phyloP scores from a whole-genome alignment of 2,888 invertebrate genomes.

The Trissonchulus latispiculum region DNA sequence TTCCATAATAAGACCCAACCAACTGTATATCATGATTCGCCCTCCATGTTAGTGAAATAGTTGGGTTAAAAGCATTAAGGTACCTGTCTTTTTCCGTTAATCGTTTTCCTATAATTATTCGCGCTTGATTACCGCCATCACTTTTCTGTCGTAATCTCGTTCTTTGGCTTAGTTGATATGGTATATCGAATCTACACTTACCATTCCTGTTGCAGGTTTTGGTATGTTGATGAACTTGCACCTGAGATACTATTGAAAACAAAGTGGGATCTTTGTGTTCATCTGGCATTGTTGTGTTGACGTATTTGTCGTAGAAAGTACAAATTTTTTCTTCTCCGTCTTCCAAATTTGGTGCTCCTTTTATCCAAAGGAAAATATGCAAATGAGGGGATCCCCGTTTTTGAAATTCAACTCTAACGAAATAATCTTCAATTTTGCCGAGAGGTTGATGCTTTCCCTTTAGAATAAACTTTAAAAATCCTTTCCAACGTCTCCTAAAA shows the following conservation, averaged over 20 bases:
- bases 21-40: constrained; percentile 7
- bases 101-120: neutral
- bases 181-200: constrained; percentile 4
- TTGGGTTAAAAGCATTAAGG: neutral
- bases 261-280: neutral
- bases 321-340: constrained; percentile 7
- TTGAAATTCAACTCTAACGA: constrained; percentile 11
- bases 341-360: neutral
- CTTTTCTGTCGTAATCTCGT: neutral
- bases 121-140: constrained; percentile 7
- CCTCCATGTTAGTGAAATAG: neutral
- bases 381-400: constrained; percentile 8
- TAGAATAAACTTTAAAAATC: neutral
- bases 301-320: neutral
- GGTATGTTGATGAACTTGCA: constrained; percentile 1
- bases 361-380: neutral
- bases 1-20: neutral
- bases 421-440: neutral
- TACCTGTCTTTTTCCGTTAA: neutral
- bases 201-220: neutral
- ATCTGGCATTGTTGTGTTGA: constrained; percentile 5
- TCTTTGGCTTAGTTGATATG: neutral
- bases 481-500: constrained; percentile 6
- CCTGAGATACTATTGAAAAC: neutral
- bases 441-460: neutral